Conservation (phyloP, 2,113 vertebrate genomes). For the Alces alces region DNA sequence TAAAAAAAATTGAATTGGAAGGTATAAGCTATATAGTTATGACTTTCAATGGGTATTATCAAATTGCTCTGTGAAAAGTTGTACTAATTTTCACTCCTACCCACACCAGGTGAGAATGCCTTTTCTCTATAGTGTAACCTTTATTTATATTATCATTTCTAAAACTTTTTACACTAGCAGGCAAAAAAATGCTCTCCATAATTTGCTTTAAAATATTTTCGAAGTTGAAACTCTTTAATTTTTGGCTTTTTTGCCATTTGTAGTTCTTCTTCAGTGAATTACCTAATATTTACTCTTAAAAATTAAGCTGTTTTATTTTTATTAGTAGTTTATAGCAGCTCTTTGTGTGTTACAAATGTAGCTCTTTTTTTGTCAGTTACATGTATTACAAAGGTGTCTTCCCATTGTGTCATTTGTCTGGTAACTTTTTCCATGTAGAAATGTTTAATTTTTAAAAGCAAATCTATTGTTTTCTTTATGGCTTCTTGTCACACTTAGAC, state of each 20-base stretch:
- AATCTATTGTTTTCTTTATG: background rate
- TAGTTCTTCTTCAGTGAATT: background rate
- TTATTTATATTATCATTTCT: background rate
- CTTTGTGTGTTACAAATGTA: background rate
- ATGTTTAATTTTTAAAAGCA: background rate
- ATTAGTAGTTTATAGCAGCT: background rate
- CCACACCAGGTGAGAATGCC: background rate
- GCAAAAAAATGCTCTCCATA: background rate
- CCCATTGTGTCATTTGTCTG: background rate
- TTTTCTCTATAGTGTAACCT: background rate
- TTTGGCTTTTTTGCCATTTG: background rate
- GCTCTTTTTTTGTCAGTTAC: background rate
- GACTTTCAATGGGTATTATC: background rate
- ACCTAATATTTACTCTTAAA: background rate
- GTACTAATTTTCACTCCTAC: background rate
- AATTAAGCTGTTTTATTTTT: background rate
- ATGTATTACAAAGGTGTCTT: conserved; percentile 3
- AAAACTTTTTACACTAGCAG: background rate
- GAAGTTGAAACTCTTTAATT: background rate
- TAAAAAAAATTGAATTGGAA: background rate
- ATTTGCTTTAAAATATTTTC: background rate
- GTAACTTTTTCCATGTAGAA: conserved; percentile 40
- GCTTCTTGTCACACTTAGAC: background rate
- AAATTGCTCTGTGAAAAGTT: background rate
- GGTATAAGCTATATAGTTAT: background rate